Evolutionary conservation across 1,140 invertebrate genomes (phyloP), one percentile per base, ranked within the genome.

Genomic region (Trypoxylus dichotomus): DNA sequence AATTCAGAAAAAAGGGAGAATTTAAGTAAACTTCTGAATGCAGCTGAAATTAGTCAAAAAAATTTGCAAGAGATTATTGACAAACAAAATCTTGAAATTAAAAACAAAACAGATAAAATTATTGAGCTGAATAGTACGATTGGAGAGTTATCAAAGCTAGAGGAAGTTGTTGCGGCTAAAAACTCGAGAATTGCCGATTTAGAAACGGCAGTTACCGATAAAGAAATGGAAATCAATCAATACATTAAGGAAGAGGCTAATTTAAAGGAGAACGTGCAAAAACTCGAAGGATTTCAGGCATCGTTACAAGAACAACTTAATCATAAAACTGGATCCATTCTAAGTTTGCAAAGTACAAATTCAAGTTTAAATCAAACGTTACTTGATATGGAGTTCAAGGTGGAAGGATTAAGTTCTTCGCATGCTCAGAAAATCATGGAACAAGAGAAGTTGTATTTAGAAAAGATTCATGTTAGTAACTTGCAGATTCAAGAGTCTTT

Each of bases 41-140:
- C 11, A 60, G 8, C 54, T 13, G 73, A 78, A 47, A 29, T 24
- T 15, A 58, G 54, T 37, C 21, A 75, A 21, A 11, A 21, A 43
- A 21, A 19, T 11, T 41, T 78, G 32, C 13, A 78, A 68, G 42
- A 43, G 10, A 63, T 37, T 10, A 75, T 78, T 43, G 19, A 43
- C 8, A 15, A 43, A 8, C 27, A 78, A 42, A 42, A 74, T 27
- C 24, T 24, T 60, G 74, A 74, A 78, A 78, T 78, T 25, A 29
- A 58, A 42, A 54, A 42, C 29, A 43, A 71, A 47, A 76, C 25
- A 24, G 29, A 74, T 43, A 74, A 21, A 8, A 60, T 78, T 13
- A 29, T 29, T n/a, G 77, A 75, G 41, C 41, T 75, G 54, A 75
- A 21, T 42, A 25, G 7, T 11, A 42, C 72, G 1, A 74, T 78